Base-by-base conservation (phyloP, 2,888 invertebrate species). In the Pegoplata infirma region DNA sequence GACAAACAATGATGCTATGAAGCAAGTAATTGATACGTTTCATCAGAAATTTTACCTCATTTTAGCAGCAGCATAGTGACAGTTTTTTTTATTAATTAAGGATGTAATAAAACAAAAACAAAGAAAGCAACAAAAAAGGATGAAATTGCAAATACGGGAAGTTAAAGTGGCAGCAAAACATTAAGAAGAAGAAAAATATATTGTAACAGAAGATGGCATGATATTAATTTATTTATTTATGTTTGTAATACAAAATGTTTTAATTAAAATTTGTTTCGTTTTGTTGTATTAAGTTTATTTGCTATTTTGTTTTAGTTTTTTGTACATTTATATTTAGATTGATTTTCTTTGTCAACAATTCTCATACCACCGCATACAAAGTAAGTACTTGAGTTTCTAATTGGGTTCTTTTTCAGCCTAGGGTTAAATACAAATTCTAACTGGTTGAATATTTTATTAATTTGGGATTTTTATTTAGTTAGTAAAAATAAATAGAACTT, bases 11-110 rank as follows among this genome's bases (percentile, higher is more conserved):
- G 64, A 47, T 23, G 64, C 32, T 59, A 10, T 59, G 56, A 36
- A 55, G 25, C 68, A 56, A 63, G 36, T 75, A 68, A 68, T 68
- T 75, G 75, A 68, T 64, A 64, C 40, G 28, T 75, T 63, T 63
- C 53, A 49, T 68, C 55, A 17, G 53, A 68, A 74, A 55, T 68
- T 68, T 56, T 56, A 56, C 55, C 61, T 72, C 17, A 72, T 72
- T 56, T 63, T n/a, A n/a, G n/a, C 61, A 47, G 44, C 21, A 46
- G 28, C 17, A 63, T 55, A 46, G 56, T 72, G 61, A 61, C 53
- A 71, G 53, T 23, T 59, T 59, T 23, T 59, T 59, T 51, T 59
- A 47, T 69, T 63, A 63, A 72, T 61, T 61, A 72, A 63, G 55
- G 55, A 72, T 63, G 47, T 63, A 55, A 72, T 55, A 47, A 19